These are phyloP conservation scores for Elgaria multicarinata DNA, from an alignment of 2,113 vertebrate species.

Conservation along the genomic window DNA sequence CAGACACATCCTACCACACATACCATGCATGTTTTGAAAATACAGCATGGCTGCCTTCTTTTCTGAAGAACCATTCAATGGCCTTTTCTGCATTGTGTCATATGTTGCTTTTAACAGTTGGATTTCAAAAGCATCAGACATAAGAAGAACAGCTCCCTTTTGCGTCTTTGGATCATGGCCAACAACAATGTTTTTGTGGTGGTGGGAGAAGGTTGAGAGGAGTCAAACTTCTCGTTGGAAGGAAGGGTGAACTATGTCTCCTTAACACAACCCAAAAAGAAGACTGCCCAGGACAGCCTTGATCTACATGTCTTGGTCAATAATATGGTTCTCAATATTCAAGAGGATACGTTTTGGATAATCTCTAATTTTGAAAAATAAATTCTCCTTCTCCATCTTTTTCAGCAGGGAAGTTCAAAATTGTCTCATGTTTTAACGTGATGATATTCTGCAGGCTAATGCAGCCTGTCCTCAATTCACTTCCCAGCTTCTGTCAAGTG, in stretches of 20 bases:
- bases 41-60: background rate
- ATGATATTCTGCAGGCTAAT: background rate
- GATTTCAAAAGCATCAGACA: background rate
- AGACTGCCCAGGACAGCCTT: background rate
- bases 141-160: background rate
- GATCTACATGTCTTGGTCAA: too few relatives aligned
- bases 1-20: background rate
- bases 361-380: background rate
- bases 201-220: too few relatives aligned
- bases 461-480: background rate
- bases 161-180: background rate
- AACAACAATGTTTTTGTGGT: background rate
- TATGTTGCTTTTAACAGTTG: background rate
- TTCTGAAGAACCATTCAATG: background rate
- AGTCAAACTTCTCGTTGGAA: too few relatives aligned
- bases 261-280: too few relatives aligned
- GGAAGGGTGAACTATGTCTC: too few relatives aligned
- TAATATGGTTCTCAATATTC: background rate
- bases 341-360: background rate
- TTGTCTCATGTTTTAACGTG: background rate
- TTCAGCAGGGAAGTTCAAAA: background rate
- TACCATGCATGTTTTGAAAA: background rate
- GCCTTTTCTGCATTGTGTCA: background rate
- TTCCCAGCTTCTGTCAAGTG: slow-evolving; percentile 12
- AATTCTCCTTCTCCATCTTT: background rate